phyloP scores from a whole-genome alignment of 2,113 vertebrate species.

The Glareola pratincola region DNA sequence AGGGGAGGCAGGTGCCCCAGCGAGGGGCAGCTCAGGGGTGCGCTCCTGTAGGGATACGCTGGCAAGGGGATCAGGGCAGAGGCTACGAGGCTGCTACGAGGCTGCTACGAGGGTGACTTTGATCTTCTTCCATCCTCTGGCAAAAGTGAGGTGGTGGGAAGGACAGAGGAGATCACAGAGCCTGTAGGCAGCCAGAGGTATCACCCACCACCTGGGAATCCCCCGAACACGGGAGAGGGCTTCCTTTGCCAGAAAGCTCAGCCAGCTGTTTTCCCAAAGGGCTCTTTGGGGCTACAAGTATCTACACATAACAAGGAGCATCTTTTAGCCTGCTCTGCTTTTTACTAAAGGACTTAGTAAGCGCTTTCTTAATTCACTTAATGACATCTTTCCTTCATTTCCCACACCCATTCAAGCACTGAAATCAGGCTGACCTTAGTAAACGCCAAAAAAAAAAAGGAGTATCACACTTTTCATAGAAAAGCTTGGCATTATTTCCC shows the following conservation, averaged over 20 bases:
- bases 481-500: background rate
- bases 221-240: background rate
- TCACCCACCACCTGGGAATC: slow-evolving; percentile 32
- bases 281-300: background rate
- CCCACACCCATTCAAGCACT: background rate
- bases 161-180: background rate
- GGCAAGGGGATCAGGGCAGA: background rate
- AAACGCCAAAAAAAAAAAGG: background rate
- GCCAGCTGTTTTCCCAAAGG: slow-evolving; percentile 48
- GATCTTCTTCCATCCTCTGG: background rate
- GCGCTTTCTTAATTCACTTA: slow-evolving; percentile 13
- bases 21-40: rapidly evolving
- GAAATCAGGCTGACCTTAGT: background rate
- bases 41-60: rapidly evolving
- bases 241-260: slow-evolving; percentile 35
- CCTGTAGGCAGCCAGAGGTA: background rate
- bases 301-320: background rate
- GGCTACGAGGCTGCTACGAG: background rate
- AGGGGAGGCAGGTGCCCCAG: background rate
- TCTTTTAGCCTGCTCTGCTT: slow-evolving; percentile 15
- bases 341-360: background rate
- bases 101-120: background rate
- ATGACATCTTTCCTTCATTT: background rate
- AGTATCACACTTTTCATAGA: background rate
- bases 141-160: background rate